Conservation (phyloP, 2,113 vertebrate species). For the Ascaphus truei region DNA sequence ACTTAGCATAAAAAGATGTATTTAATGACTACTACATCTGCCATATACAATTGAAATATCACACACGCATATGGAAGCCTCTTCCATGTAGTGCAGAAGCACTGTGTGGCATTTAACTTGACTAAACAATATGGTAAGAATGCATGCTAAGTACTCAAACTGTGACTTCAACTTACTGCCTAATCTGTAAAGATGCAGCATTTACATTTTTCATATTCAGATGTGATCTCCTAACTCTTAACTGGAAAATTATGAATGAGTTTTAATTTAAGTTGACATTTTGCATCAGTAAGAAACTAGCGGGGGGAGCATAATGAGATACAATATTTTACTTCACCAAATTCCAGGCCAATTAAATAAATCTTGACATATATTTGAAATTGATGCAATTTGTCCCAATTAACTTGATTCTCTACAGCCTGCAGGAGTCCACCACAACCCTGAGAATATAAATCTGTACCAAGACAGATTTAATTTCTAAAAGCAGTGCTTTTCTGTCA, state of each 20-base stretch:
- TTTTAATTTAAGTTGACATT: slow-evolving; percentile 6
- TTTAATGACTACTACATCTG: no score
- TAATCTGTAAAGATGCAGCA: no score
- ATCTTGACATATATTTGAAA: slow-evolving; percentile 20
- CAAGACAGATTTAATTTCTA: neutral
- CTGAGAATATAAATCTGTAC: slow-evolving; percentile 8
- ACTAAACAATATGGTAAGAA: no score
- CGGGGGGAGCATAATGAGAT: neutral
- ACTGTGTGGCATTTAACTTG: no score
- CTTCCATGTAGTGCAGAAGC: no score
- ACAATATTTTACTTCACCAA: slow-evolving; percentile 4
- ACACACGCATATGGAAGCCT: no score
- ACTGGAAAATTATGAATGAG: neutral
- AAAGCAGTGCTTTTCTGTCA: no score
- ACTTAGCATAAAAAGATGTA: no score
- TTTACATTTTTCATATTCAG: no score
- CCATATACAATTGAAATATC: no score
- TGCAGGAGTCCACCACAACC: slow-evolving; percentile 2
- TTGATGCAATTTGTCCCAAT: slow-evolving; percentile 30
- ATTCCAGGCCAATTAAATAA: slow-evolving; percentile 22
- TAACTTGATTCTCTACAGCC: slow-evolving; percentile 12
- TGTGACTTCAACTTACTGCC: no score
- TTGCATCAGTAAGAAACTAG: neutral
- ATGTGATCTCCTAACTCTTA: neutral
- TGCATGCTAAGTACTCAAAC: no score